Evolutionary conservation across 2,113 vertebrate genomes (phyloP), one percentile per base, ranked within the genome.

Genomic region (Lagopus leucura): DNA sequence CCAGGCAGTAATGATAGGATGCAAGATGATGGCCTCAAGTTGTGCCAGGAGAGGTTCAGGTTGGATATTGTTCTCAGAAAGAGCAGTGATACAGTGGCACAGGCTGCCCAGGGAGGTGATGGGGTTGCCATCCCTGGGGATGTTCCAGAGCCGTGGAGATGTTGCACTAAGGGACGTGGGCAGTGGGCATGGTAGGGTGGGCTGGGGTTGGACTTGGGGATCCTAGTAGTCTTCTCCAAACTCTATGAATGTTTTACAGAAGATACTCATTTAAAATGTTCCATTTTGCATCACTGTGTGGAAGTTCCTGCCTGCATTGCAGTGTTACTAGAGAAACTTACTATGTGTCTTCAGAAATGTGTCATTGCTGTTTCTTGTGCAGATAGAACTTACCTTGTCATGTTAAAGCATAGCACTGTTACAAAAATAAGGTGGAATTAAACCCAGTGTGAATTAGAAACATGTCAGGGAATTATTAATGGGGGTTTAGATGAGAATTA

Each of bases 401-500:
- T 86, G 30, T 18, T 8, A 30, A 77, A 65, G 55, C 24, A 43
- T 9, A n/a, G 27, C 47, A 38, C 55, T 7, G 2, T 45, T 75
- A 30, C 10, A 83, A 90, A 90, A 95, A 77, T 70, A 76, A 43
- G 57, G 57, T 47, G 40, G 82, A 83, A 86, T 94, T 85, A 81
- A 96, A 88, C 34, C 38, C 76, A 40, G 12, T 8, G n/a, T 38
- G 61, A 89, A 86, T 88, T 60, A 75, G 85, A 81, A 88, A 79
- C 1, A 13, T 61, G n/a, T 86, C 85, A 86, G 42, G 65, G 72
- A 48, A 91, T 91, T 92, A 91, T 72, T 92, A 88, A 88, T 4
- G 21, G 77, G 65, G 75, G 92, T 92, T 93, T 77, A 94, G 88
- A 91, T 91, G 69, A 92, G 89, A 94, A 77, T 88, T 92, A 83